Conservation (phyloP, 2,113 vertebrate genomes). For the Petrocephalus zakoni region DNA sequence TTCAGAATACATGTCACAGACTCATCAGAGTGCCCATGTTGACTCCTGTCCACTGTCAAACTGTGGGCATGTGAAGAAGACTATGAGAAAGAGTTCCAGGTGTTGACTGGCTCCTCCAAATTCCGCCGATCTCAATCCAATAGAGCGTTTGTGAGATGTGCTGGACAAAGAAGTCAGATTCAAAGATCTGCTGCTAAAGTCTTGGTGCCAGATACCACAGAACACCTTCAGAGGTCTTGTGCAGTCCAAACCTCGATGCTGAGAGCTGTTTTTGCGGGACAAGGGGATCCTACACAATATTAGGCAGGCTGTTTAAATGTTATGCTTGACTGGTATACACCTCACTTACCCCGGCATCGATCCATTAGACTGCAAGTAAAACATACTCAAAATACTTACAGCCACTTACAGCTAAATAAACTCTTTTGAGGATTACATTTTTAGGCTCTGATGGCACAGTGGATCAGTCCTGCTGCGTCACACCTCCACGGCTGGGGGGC, state of each 20-base stretch:
- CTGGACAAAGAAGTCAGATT: neutral
- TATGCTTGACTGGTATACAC: neutral
- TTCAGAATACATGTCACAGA: neutral
- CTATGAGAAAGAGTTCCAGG: neutral
- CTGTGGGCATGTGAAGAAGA: too few species aligned
- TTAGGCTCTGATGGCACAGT: neutral
- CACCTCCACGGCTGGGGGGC: neutral
- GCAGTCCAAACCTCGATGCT: neutral
- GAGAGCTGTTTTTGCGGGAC: neutral
- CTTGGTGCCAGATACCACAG: neutral
- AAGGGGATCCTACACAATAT: neutral
- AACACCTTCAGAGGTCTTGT: neutral
- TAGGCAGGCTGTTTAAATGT: neutral
- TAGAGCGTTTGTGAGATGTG: neutral
- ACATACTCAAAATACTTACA: neutral
- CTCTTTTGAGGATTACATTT: neutral
- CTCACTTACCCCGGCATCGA: neutral
- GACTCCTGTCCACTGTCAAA: neutral
- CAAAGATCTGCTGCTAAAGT: too few species aligned
- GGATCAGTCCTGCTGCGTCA: neutral
- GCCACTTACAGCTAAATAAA: neutral
- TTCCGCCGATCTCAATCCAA: neutral
- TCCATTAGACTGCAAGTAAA: neutral
- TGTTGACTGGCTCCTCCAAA: neutral
- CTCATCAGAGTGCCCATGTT: too few species aligned